Conservation (phyloP, 2,888 invertebrate genomes). For the Pseudolycoriella hygida region DNA sequence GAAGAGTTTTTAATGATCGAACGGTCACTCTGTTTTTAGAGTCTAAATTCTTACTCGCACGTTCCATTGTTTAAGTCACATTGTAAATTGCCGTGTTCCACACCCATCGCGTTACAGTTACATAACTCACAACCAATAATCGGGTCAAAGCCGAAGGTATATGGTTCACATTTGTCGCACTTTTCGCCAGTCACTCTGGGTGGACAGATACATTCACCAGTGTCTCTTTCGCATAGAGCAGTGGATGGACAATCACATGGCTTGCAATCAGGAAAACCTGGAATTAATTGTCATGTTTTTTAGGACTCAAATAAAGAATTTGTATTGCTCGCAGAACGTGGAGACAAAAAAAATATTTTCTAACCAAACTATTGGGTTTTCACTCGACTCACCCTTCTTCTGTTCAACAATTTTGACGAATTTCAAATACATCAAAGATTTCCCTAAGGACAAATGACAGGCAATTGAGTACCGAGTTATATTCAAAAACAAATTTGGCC, state of each 20-base stretch:
- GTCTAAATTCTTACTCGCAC: conserved; percentile 43
- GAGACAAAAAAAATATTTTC: too few relatives aligned
- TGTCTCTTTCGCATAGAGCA: conserved; percentile 60
- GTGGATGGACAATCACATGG: conserved; percentile 73
- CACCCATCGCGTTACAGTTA: conserved; percentile 73
- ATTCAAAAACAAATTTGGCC: too few relatives aligned
- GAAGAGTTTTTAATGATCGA: conserved; percentile 6
- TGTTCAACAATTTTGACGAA: too few relatives aligned
- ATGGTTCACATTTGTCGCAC: conserved; percentile 76
- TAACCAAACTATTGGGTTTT: too few relatives aligned
- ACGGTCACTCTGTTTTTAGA: neutral
- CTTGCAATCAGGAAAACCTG: conserved; percentile 84
- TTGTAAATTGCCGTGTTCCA: conserved; percentile 54
- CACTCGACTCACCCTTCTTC: too few relatives aligned
- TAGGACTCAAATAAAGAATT: too few relatives aligned
- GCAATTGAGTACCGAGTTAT: too few relatives aligned
- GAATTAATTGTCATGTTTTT: too few relatives aligned
- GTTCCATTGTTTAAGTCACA: conserved; percentile 79
- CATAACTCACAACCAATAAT: conserved; percentile 93
- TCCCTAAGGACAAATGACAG: too few relatives aligned
- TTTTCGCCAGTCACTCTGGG: conserved; percentile 72
- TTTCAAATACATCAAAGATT: too few relatives aligned
- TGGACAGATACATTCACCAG: conserved; percentile 79
- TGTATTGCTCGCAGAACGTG: too few relatives aligned
- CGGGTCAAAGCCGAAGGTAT: conserved; percentile 84